Evolutionary conservation across 2,113 vertebrate genomes (phyloP), one percentile per base, ranked within the genome.

Genomic region (Vulpes ferrilata): DNA sequence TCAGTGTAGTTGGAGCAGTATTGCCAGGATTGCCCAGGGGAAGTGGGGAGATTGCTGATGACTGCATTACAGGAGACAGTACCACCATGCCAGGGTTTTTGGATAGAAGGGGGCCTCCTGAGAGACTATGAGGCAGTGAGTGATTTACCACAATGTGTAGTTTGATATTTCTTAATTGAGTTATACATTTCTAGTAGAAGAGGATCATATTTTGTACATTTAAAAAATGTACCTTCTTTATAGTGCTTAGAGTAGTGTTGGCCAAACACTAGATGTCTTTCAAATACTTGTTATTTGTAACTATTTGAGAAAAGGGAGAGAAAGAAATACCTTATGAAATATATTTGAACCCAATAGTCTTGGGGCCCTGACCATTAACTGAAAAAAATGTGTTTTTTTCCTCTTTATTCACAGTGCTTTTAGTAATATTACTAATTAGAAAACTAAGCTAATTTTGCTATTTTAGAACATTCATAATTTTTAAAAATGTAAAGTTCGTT

Each of bases 391-490:
- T 43, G 13, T 22, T 55, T 90, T 78, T 57, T 94, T 65, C 1
- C 23, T 92, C 85, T 93, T 38, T 25, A n/a, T 16, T 5, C 23
- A 53, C 67, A 79, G 22, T 43, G 1, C 5, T 96, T 82, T 95
- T 95, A 38, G 27, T 55, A 48, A 59, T 81, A 9, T 27, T 65
- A 25, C 8, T 81, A 38, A 48, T 84, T 82, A 85, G 74, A 23
- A 89, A 93, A 57, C 6, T 79, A 59, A 15, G 80, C 96, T 93
- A 64, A 90, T 97, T 51, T 84, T 95, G 12, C 15, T 57, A 20
- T 85, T 88, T 97, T 59, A 53, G n/a, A 82, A 87, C 67, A 84
- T 71, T 6, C 30, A 7, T 59, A 53, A 35, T 82, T 84, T 88
- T 73, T 1, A n/a, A 88, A 92, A 85, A 60, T 32, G 13, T 87